Evolutionary conservation across 2,888 invertebrate species (phyloP).

Genomic region (Lepidonotus clava): DNA sequence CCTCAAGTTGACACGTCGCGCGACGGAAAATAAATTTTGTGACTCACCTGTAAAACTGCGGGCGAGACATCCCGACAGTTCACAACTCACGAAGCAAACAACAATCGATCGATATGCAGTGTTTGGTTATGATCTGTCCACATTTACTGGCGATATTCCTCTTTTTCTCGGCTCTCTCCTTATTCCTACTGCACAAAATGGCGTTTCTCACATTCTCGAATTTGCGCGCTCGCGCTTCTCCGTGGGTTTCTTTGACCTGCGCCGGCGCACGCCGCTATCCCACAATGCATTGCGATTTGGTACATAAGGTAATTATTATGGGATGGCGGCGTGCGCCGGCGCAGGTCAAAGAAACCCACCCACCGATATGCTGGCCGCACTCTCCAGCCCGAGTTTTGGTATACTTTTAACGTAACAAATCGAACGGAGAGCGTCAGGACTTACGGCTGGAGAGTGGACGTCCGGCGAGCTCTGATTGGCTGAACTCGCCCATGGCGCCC

Average conservation of each 20-base stretch:
- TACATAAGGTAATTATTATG: no score
- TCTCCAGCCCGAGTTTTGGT: no score
- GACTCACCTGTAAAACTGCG: slow-evolving; percentile 25
- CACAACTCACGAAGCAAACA: neutral
- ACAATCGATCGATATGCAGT: neutral
- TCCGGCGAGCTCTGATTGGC: slow-evolving; percentile 42
- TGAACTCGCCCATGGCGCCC: slow-evolving; percentile 28
- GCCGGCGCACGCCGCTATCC: no score
- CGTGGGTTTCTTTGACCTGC: no score
- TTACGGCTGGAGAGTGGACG: no score
- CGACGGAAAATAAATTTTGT: neutral
- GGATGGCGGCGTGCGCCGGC: no score
- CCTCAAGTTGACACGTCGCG: slow-evolving; percentile 29
- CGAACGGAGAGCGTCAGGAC: no score
- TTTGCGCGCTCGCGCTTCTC: slow-evolving; percentile 59
- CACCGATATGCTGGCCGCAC: slow-evolving; percentile 34
- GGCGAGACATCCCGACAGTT: slow-evolving; percentile 9
- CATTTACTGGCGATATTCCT: slow-evolving; percentile 14
- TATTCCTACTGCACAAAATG: slow-evolving; percentile 51
- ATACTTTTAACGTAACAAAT: no score
- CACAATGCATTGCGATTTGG: no score
- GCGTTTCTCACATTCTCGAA: slow-evolving; percentile 59
- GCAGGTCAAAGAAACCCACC: no score
- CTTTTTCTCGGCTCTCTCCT: neutral
- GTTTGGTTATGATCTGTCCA: neutral